Conservation (phyloP, 2,113 vertebrate genomes). For the Thamnophis sirtalis region DNA sequence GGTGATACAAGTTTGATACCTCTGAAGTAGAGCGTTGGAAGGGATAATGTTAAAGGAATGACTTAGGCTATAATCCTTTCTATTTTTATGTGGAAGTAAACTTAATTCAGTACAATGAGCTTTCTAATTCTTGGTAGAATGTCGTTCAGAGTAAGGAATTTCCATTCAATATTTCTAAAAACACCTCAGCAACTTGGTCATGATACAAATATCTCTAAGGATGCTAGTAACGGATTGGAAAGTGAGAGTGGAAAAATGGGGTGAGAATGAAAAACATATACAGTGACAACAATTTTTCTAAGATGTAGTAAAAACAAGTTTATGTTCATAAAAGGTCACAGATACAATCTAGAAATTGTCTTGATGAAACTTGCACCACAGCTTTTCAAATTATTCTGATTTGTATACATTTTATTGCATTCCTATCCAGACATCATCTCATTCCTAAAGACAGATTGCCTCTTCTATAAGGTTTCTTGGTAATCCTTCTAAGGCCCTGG, state of each 20-base stretch:
- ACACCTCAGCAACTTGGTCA: neutral
- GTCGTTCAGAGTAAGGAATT: constrained; percentile 4
- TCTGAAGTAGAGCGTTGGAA: neutral
- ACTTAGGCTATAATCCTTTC: neutral
- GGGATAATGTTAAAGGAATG: neutral
- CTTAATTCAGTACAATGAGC: neutral
- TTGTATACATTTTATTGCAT: neutral
- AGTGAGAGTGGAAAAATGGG: neutral
- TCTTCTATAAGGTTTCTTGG: neutral
- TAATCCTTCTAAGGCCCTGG: neutral
- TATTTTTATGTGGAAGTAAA: neutral
- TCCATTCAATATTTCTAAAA: constrained; percentile 4
- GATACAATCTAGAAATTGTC: neutral
- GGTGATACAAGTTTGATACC: too few species aligned
- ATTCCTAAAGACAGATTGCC: neutral
- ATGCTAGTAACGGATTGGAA: neutral
- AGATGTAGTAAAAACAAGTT: neutral
- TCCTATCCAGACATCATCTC: neutral
- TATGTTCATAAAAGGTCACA: neutral
- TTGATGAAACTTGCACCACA: neutral
- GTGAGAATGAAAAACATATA: neutral
- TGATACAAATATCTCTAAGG: constrained; percentile 5
- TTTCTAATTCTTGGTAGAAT: neutral
- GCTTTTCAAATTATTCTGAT: neutral
- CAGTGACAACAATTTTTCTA: neutral